phyloP scores from a whole-genome alignment of 2,797 vertebrate genomes.

The Tapera naevia region DNA sequence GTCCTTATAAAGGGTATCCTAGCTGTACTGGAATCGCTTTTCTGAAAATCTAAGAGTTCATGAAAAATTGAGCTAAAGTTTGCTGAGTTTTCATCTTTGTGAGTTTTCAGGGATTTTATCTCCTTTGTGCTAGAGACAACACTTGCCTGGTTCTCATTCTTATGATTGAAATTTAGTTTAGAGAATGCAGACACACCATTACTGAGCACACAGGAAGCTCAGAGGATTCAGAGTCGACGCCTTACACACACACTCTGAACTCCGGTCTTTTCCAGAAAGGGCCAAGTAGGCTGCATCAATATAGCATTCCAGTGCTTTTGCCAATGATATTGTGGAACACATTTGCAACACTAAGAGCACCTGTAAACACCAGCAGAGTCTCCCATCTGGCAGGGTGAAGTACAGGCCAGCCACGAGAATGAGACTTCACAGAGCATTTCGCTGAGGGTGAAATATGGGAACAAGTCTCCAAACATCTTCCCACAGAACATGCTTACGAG shows the following conservation, averaged over 20 bases:
- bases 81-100: background rate
- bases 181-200: background rate
- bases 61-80: conserved; percentile 1
- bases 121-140: background rate
- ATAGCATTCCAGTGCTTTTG: background rate
- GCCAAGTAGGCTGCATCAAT: background rate
- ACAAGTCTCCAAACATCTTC: background rate
- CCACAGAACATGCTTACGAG: background rate
- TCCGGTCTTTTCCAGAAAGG: background rate
- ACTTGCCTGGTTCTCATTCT: background rate
- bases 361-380: background rate
- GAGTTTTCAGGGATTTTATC: background rate
- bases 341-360: background rate
- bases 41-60: background rate
- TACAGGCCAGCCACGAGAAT: background rate
- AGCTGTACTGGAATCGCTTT: background rate
- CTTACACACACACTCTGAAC: background rate
- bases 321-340: background rate
- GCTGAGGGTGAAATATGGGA: background rate
- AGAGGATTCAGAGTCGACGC: background rate
- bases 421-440: background rate
- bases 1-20: background rate
- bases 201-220: background rate
- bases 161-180: background rate
- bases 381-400: background rate